Evolutionary conservation across 64 coral and sea anemone species (phyloP).

Genomic region (Trachythela sp.): DNA sequence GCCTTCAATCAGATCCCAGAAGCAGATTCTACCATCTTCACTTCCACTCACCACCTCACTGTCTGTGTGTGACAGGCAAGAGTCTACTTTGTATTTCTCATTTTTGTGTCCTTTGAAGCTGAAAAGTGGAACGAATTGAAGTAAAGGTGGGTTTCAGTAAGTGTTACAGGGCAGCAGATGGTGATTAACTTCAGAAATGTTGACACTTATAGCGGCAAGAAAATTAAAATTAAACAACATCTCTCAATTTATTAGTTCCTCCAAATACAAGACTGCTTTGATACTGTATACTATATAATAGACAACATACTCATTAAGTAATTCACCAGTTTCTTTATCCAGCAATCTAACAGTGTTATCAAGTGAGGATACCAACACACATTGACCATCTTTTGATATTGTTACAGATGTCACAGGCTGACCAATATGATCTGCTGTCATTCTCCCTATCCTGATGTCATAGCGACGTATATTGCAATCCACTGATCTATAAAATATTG

Average conservation of each 20-base stretch:
- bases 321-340: conserved; percentile 91
- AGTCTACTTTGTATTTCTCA: conserved; percentile 89
- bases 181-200: too few relatives aligned
- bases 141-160: background rate
- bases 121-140: background rate
- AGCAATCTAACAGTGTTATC: conserved; percentile 74
- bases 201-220: too few relatives aligned
- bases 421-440: conserved; percentile 70
- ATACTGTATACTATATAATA: too few relatives aligned
- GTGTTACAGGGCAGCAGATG: too few relatives aligned
- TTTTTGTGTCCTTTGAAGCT: conserved; percentile 93
- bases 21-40: conserved; percentile 79
- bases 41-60: conserved; percentile 75
- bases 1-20: conserved; percentile 86
- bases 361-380: conserved; percentile 72
- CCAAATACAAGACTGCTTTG: too few relatives aligned
- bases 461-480: conserved; percentile 90
- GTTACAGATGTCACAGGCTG: conserved; percentile 85
- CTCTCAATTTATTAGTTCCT: too few relatives aligned
- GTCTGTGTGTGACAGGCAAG: conserved; percentile 81
- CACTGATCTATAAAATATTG: conserved; percentile 50
- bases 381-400: conserved; percentile 82
- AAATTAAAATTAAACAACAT: too few relatives aligned
- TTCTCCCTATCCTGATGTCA: conserved; percentile 83
- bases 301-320: conserved; percentile 24